These are phyloP conservation scores for Coptodon bakossiorum DNA, from an alignment of 2,113 vertebrate species.

Conservation along the genomic window DNA sequence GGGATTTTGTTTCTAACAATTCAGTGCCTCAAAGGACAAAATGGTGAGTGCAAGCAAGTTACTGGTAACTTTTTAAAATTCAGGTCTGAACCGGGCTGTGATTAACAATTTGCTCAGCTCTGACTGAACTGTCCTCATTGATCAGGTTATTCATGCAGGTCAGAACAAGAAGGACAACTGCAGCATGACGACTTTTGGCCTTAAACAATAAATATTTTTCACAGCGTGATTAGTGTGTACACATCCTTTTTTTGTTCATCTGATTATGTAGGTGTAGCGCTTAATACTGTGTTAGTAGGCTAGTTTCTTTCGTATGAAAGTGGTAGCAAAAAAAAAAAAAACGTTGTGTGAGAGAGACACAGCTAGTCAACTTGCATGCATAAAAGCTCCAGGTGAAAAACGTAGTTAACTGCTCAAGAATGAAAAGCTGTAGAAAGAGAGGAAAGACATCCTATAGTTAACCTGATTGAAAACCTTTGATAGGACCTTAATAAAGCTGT, in stretches of 20 bases:
- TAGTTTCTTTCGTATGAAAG: not conserved
- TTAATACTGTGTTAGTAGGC: not conserved
- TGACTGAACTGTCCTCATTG: not conserved
- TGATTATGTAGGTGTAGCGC: not conserved
- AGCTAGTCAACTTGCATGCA: not conserved
- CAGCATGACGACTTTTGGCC: not conserved
- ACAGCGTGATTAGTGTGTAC: not conserved
- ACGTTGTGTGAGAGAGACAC: not conserved
- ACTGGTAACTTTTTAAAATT: not conserved
- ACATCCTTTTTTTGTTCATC: not conserved
- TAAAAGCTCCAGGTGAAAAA: not conserved
- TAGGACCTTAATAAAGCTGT: not conserved
- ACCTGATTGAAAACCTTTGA: not conserved
- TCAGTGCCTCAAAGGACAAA: not conserved
- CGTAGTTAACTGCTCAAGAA: not conserved
- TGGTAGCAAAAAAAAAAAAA: not conserved
- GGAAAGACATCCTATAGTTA: not conserved
- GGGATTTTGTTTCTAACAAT: not conserved
- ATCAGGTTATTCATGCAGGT: not conserved
- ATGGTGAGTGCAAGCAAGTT: not conserved
- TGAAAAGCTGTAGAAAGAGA: not conserved
- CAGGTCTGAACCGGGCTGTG: not conserved
- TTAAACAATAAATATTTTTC: not conserved
- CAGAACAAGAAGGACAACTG: not conserved
- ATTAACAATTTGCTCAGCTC: not conserved